Evolutionary conservation across 2,888 invertebrate species (phyloP).

Genomic region (Rambutsinella grinnellia): DNA sequence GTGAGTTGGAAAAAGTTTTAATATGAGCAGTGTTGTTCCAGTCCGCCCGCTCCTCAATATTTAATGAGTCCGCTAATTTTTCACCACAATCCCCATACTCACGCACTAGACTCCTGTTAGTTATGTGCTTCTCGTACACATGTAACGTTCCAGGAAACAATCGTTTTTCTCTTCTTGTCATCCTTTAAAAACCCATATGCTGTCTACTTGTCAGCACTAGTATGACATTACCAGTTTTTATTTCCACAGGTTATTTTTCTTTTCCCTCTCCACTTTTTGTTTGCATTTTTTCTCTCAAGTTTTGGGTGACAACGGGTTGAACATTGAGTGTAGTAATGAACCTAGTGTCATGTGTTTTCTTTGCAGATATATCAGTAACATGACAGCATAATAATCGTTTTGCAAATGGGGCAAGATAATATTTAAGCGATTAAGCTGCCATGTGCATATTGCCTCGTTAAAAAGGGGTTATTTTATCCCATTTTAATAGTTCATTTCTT

Average conservation of each 20-base stretch:
- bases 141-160: background rate
- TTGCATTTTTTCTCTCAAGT: background rate
- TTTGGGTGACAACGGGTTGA: background rate
- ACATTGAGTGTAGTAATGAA: background rate
- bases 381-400: slow-evolving; percentile 40
- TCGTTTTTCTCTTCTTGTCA: background rate
- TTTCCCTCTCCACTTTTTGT: background rate
- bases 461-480: too few relatives aligned
- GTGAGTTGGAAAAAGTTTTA: background rate
- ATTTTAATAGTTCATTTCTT: too few relatives aligned
- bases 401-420: background rate
- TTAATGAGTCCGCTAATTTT: slow-evolving; percentile 58
- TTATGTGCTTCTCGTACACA: background rate
- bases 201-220: slow-evolving; percentile 54
- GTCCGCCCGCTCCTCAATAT: slow-evolving; percentile 55
- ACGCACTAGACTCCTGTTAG: slow-evolving; percentile 3
- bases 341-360: slow-evolving; percentile 26
- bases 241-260: slow-evolving; percentile 48
- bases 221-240: slow-evolving; percentile 49
- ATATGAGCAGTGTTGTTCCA: background rate
- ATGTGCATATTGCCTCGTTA: too few relatives aligned
- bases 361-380: slow-evolving; percentile 26
- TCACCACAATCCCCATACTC: slow-evolving; percentile 38
- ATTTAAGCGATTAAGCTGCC: background rate
- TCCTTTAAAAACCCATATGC: background rate